Percentiles rank a stretch among this genome's conserved stretches.
These are phyloP conservation scores for Thereva nobilitata DNA, from an alignment of 2,888 invertebrate species.

Conservation along the genomic window DNA sequence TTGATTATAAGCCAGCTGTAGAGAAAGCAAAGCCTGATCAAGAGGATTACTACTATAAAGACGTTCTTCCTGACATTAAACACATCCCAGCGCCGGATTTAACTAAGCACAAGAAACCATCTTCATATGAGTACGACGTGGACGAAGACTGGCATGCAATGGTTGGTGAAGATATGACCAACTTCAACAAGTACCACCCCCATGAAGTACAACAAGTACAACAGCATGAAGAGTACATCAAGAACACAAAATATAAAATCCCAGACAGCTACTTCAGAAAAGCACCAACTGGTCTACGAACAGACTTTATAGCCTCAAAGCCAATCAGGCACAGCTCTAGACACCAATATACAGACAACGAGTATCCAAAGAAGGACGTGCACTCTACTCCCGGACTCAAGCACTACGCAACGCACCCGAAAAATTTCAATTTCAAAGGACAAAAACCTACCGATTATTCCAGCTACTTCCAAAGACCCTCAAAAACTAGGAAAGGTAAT, in stretches of 20 bases:
- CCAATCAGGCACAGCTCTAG: constrained; percentile 40
- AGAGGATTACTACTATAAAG: constrained; percentile 47
- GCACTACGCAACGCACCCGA: constrained; percentile 45
- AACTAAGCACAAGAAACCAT: constrained; percentile 41
- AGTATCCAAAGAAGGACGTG: neutral
- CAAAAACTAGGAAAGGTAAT: constrained; percentile 7
- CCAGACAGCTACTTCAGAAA: constrained; percentile 45
- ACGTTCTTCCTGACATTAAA: constrained; percentile 39
- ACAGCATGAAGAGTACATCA: constrained; percentile 41
- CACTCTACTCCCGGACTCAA: constrained; percentile 47
- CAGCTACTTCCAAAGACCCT: constrained; percentile 50
- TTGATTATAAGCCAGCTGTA: constrained; percentile 45
- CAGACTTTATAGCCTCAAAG: constrained; percentile 49
- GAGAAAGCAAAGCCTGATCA: constrained; percentile 47
- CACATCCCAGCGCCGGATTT: constrained; percentile 46
- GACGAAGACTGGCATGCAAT: constrained; percentile 54
- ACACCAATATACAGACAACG: constrained; percentile 2
- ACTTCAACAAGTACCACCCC: no score
- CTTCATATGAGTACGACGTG: constrained; percentile 44
- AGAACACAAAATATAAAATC: constrained; percentile 37
- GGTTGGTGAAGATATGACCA: constrained; percentile 38
- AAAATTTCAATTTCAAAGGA: constrained; percentile 10
- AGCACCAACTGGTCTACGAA: constrained; percentile 43
- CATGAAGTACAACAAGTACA: no score
- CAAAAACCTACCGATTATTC: constrained; percentile 47